Base-by-base conservation (phyloP, 2,113 vertebrate species). In the Crotalus helleri region DNA sequence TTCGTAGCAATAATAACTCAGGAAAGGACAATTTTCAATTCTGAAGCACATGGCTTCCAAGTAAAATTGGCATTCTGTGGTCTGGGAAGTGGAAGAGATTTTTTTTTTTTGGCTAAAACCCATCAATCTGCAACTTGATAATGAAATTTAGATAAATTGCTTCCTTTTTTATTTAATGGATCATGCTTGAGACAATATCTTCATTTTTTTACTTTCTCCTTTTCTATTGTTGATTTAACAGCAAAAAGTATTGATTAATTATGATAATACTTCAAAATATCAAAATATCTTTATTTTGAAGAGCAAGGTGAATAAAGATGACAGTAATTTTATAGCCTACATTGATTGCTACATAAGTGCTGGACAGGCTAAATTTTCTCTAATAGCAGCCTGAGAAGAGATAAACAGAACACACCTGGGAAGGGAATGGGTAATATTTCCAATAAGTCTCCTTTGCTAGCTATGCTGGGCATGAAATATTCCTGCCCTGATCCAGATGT, bases 1-100 rank as follows among this genome's bases (percentile, higher is more conserved):
- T 90, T 85, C 53, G 46, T 86, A n/a, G 46, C 74, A 86, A 61
- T 51, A 90, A 90, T 90, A 93, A 90, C 46, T 61, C 54, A 85
- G 69, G 19, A 86, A 90, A 86, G 29, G n/a, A 61, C 46, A 86
- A 17, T 24, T 93, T 86, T 86, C n/a, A 90, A 54, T 93, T 90
- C 46, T 21, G 44, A 85, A 17, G 7, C 23, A 89, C 23, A 92
- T 54, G 54, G n/a, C 55, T 90, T 17, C 51, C 33, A 90, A 44
- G 87, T 46, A 57, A 51, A 57, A 61, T n/a, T 88, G 23, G n/a
- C 23, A 74, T 24, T 86, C 55, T 33, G 21, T 51, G 15, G 19
- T 26, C 23, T 89, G 46, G 87, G 81, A 26, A 55, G 81, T 44
- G 74, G n/a, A 59, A n/a, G 24, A 23, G 13, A 29, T 46, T 24